Base-by-base conservation (phyloP, 2,113 vertebrate species). In the Glaucidium brasilianum region DNA sequence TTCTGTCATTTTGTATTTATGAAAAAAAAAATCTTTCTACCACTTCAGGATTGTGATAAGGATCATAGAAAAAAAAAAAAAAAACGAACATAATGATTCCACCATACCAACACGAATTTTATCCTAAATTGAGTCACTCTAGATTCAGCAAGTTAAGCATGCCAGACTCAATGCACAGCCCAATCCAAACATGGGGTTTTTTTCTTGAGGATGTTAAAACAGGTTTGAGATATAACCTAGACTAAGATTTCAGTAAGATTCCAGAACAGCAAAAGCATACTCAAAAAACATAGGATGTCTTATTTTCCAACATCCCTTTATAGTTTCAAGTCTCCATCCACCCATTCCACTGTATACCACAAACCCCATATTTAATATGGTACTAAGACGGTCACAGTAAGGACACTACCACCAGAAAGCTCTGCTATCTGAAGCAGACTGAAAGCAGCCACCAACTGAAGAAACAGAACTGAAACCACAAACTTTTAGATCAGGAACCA, bases 401-500 rank as follows among this genome's bases (percentile, higher is more conserved):
- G 53, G 50, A 75, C 39, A 13, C 17, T 60, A 20, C 37, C 39
- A 77, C 53, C 60, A 74, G 60, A 92, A 90, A 84, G 45, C 45
- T 94, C 62, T 69, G 47, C 68, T 96, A 90, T 86, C 96, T 77
- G 75, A 80, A 92, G 25, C 59, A 73, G 32, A 71, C 82, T 93
- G 58, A 83, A 92, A 84, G 45, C 69, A 92, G 50, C 32, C 78
- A 94, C 41, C 63, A 93, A 90, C 75, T 17, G 75, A 87, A 96
- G 32, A 56, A 90, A 64, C 13, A 26, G 9, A 92, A 83, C 34
- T 37, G 63, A 74, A 93, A 67, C 88, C 78, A 83, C 47, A 83
- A 47, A 83, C 67, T 66, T 88, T 27, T 47, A 83, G 29, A 86
- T 45, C 52, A 73, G 92, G 81, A 91, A 67, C 27, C 23, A 13